phyloP scores from a whole-genome alignment of 2,113 vertebrate genomes.

The Ornithorhynchus anatinus region DNA sequence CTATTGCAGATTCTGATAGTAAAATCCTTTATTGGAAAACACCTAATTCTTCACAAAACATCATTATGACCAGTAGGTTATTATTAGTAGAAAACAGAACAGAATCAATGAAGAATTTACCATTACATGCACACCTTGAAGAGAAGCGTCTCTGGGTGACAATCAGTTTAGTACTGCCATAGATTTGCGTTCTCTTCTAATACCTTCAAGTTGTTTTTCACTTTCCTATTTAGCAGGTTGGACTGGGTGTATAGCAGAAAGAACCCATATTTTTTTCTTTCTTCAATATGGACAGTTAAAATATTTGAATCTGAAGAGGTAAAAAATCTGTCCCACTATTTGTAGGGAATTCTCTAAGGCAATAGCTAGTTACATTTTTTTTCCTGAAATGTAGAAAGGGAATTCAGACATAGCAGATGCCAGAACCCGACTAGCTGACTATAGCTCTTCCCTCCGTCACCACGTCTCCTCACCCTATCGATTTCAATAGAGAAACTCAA shows the following conservation, averaged over 20 bases:
- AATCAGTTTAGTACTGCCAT: fast-evolving
- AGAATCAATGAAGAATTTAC: neutral
- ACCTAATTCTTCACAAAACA: neutral
- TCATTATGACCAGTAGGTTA: neutral
- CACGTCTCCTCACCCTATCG: constrained; percentile 34
- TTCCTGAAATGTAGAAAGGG: neutral
- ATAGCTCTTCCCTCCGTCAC: constrained; percentile 1
- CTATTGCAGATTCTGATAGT: no score
- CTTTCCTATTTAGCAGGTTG: no score
- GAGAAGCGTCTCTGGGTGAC: fast-evolving
- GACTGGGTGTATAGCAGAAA: no score
- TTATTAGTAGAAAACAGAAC: neutral
- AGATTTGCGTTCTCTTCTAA: neutral
- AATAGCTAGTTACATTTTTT: neutral
- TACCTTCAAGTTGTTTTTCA: no score
- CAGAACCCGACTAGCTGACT: neutral
- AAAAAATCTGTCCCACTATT: neutral
- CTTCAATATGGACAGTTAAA: neutral
- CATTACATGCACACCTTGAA: neutral
- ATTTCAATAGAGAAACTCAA: constrained; percentile 69
- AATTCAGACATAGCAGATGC: constrained; percentile 5
- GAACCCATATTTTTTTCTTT: no score
- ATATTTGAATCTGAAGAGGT: neutral
- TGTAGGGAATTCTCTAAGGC: neutral
- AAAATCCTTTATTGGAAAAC: neutral